Conservation (phyloP, 2,888 invertebrate species). For the Hemistola chrysoprasaria region DNA sequence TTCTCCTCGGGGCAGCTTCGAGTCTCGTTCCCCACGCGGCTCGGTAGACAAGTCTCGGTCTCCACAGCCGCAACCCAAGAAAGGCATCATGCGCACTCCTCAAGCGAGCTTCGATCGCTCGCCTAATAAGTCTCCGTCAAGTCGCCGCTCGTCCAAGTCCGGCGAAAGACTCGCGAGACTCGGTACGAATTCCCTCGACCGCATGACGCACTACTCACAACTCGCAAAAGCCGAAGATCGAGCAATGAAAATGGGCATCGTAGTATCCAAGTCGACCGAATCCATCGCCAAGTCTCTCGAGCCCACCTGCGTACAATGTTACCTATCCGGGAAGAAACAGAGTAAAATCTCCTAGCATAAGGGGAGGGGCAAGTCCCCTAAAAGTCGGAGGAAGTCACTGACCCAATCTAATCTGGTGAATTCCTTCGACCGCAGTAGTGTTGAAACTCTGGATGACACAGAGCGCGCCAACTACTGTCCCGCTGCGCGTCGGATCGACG, state of each 20-base stretch:
- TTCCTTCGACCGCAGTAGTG: slow-evolving; percentile 72
- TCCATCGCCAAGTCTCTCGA: slow-evolving; percentile 83
- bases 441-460: slow-evolving; percentile 67
- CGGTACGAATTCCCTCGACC: slow-evolving; percentile 74
- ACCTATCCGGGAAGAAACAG: slow-evolving; percentile 84
- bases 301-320: slow-evolving; percentile 88
- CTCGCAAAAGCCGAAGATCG: slow-evolving; percentile 76
- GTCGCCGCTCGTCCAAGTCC: slow-evolving; percentile 68
- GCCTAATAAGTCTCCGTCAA: slow-evolving; percentile 71
- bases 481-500: slow-evolving; percentile 53
- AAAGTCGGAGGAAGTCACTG: slow-evolving; percentile 63
- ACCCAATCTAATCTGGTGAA: slow-evolving; percentile 56
- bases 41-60: slow-evolving; percentile 82
- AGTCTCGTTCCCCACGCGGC: slow-evolving; percentile 76
- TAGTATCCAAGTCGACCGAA: slow-evolving; percentile 80
- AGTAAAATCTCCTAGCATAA: slow-evolving; percentile 85
- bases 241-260: slow-evolving; percentile 79
- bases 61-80: slow-evolving; percentile 78
- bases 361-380: slow-evolving; percentile 85
- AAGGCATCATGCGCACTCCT: slow-evolving; percentile 77
- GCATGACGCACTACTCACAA: slow-evolving; percentile 75
- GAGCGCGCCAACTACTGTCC: slow-evolving; percentile 62
- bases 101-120: slow-evolving; percentile 77
- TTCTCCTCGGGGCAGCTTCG: slow-evolving; percentile 82
- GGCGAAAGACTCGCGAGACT: slow-evolving; percentile 69